A percentile compares a stretch with the other conserved stretches of the same genome.
Conservation (phyloP, 2,797 vertebrate genomes). For the Rhincodon typus region DNA sequence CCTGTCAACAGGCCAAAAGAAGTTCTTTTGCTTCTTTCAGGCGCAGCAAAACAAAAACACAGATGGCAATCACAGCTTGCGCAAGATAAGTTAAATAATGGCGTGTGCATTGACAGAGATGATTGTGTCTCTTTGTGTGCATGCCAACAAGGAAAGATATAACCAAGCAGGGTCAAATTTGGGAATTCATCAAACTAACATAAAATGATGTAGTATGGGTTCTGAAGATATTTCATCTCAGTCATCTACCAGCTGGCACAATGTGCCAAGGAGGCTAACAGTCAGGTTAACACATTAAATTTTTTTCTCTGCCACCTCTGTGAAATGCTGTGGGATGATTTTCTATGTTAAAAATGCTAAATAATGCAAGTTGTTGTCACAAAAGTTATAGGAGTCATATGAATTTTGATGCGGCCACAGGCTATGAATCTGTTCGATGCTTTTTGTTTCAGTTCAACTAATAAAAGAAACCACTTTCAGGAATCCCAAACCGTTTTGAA, state of each 20-base stretch:
- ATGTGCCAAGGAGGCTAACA: neutral
- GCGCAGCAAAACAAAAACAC: neutral
- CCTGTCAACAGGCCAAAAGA: neutral
- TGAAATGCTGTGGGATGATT: neutral
- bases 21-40: neutral
- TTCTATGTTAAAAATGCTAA: slow-evolving; percentile 20
- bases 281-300: neutral
- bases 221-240: neutral
- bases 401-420: neutral
- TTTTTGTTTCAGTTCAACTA: neutral
- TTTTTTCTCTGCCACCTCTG: neutral
- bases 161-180: neutral
- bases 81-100: neutral
- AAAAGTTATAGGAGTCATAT: neutral
- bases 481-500: neutral
- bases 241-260: neutral
- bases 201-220: neutral
- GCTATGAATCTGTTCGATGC: neutral
- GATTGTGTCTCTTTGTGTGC: neutral
- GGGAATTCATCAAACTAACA: neutral
- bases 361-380: neutral
- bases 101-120: neutral
- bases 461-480: neutral
- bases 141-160: neutral
- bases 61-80: slow-evolving; percentile 16